Percentiles rank a stretch among this genome's conserved stretches.
Conservation (phyloP, 2,797 vertebrate species). For the Leptoclinus maculatus region DNA sequence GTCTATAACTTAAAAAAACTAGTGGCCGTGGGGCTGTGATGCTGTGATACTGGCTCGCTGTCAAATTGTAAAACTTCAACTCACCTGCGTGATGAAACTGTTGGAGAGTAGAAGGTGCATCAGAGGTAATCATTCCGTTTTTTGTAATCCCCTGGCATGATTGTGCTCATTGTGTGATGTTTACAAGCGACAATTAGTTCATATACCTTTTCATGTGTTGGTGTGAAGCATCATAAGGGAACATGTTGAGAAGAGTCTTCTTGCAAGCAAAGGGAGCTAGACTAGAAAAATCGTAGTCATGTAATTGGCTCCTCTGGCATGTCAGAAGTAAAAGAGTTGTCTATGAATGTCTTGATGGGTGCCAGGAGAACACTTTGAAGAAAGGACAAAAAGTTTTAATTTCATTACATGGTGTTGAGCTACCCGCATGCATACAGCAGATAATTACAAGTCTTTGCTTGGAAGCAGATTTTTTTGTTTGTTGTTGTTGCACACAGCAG, state of each 20-base stretch:
- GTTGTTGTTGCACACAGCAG: conserved; percentile 20
- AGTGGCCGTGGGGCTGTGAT: conserved; percentile 49
- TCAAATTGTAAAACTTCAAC: conserved; percentile 46
- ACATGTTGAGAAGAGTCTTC: conserved; percentile 19
- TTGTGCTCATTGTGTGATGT: conserved; percentile 22
- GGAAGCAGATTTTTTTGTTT: conserved; percentile 16
- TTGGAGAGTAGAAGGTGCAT: conserved; percentile 18
- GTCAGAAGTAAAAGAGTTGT: conserved; percentile 15
- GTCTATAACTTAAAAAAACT: conserved; percentile 55
- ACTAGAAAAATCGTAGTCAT: conserved; percentile 5
- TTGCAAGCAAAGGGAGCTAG: neutral
- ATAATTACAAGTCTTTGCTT: conserved; percentile 45
- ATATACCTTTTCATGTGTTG: conserved; percentile 15
- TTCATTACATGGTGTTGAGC: conserved; percentile 15
- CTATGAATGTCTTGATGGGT: conserved; percentile 27
- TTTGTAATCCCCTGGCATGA: conserved; percentile 20
- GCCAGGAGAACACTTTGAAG: conserved; percentile 35
- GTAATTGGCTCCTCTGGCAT: conserved; percentile 46
- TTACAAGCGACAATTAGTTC: conserved; percentile 22
- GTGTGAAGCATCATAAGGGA: conserved; percentile 24
- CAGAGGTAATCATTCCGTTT: conserved; percentile 29
- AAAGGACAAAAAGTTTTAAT: conserved; percentile 35
- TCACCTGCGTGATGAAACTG: conserved; percentile 42
- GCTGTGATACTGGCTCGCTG: conserved; percentile 46
- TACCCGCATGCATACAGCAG: conserved; percentile 6